Evolutionary conservation across 2,797 vertebrate genomes (phyloP).

Genomic region (Hydrophis major): DNA sequence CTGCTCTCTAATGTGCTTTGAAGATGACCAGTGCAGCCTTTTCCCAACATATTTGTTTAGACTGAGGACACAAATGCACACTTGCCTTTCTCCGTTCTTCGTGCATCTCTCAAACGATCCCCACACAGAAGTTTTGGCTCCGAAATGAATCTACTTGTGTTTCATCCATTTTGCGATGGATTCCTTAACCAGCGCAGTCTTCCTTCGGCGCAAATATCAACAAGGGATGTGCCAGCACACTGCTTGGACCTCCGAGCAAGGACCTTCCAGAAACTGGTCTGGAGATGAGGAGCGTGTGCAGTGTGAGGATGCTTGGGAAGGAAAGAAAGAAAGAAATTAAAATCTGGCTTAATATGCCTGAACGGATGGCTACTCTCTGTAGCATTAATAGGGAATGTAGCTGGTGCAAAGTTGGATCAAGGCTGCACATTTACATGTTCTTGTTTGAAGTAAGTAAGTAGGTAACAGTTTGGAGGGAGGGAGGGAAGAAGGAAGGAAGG

Average conservation of each 20-base stretch:
- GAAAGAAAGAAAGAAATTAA: not conserved
- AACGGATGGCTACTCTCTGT: not conserved
- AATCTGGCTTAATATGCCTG: not conserved
- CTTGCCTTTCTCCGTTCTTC: too few relatives aligned
- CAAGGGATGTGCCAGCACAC: not conserved
- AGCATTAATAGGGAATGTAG: not conserved
- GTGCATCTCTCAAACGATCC: not conserved
- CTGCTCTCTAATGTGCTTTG: not conserved
- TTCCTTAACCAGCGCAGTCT: not conserved
- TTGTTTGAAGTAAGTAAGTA: not conserved
- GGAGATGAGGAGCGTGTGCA: not conserved
- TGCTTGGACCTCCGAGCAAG: not conserved
- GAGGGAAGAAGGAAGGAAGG: too few relatives aligned
- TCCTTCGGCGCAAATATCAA: not conserved
- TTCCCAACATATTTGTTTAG: not conserved
- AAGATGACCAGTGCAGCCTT: not conserved
- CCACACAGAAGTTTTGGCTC: not conserved
- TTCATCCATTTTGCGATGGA: not conserved
- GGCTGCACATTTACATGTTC: not conserved
- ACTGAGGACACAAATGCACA: not conserved
- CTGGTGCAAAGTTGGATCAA: not conserved
- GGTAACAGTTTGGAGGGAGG: too few relatives aligned
- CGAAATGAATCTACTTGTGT: not conserved
- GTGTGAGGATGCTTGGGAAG: not conserved
- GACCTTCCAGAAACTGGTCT: not conserved